Evolutionary conservation across 2,113 vertebrate species (phyloP).

Genomic region (Ondatra zibethicus): DNA sequence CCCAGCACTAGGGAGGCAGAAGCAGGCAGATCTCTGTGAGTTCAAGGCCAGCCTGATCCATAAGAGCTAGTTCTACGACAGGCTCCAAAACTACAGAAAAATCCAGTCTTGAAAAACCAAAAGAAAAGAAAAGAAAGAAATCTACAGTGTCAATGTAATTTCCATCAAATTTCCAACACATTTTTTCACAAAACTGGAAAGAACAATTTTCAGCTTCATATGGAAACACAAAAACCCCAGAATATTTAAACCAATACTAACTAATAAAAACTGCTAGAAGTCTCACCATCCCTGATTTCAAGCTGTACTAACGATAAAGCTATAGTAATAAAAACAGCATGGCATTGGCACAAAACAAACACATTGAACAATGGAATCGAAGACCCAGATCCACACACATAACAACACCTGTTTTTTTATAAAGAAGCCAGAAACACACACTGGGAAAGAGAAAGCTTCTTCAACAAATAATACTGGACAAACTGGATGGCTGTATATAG

Average conservation of each 20-base stretch:
- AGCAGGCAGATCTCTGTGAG: too few species aligned
- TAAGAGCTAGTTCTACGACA: too few species aligned
- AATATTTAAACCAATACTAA: not conserved
- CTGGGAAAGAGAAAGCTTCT: not conserved
- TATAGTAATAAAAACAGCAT: not conserved
- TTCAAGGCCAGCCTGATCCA: too few species aligned
- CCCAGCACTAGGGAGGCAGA: too few species aligned
- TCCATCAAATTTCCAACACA: not conserved
- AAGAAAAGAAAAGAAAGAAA: not conserved
- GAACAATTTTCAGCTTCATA: not conserved
- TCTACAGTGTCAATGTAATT: not conserved
- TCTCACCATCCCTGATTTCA: not conserved
- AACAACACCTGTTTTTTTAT: not conserved
- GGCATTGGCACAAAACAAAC: not conserved
- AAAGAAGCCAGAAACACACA: not conserved
- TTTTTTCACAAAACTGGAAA: not conserved
- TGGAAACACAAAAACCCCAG: not conserved
- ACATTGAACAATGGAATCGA: not conserved
- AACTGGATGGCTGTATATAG: not conserved
- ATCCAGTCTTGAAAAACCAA: too few species aligned
- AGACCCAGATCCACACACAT: not conserved
- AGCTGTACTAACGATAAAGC: not conserved
- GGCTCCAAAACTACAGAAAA: too few species aligned
- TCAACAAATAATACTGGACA: not conserved
- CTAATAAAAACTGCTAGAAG: not conserved